Evolutionary conservation across 2,888 invertebrate species (phyloP).

Genomic region (Pyrochroa serraticornis): DNA sequence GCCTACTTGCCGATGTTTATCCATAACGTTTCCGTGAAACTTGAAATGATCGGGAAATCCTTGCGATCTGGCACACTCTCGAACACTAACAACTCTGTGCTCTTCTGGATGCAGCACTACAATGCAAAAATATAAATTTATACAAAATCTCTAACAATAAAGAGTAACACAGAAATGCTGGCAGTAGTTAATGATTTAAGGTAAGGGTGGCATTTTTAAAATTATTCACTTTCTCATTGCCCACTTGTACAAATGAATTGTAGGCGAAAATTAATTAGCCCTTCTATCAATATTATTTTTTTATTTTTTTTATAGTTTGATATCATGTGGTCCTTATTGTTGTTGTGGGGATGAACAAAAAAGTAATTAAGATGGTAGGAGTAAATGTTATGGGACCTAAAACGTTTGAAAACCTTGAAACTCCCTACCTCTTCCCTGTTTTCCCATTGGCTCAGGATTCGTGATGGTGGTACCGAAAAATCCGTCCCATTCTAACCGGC

Average conservation of each 20-base stretch:
- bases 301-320: too few relatives aligned
- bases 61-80: slow-evolving; percentile 87
- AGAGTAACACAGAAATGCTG: too few relatives aligned
- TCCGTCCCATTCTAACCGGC: slow-evolving; percentile 81
- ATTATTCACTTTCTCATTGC: too few relatives aligned
- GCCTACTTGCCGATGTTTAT: slow-evolving; percentile 84
- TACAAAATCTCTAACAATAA: not conserved
- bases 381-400: not conserved
- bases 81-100: slow-evolving; percentile 80
- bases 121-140: slow-evolving; percentile 28
- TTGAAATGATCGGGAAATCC: slow-evolving; percentile 80
- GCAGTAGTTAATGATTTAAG: too few relatives aligned
- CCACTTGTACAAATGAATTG: too few relatives aligned
- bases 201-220: too few relatives aligned
- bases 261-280: too few relatives aligned
- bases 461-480: slow-evolving; percentile 85
- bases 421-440: slow-evolving; percentile 72
- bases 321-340: too few relatives aligned
- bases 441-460: slow-evolving; percentile 90
- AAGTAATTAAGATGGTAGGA: not conserved
- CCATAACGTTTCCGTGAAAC: slow-evolving; percentile 76
- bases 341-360: too few relatives aligned
- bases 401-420: not conserved
- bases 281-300: too few relatives aligned
- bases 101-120: slow-evolving; percentile 79